These are phyloP conservation scores for Pachliopta kotzebuea DNA, from an alignment of 2,888 invertebrate species.

Conservation along the genomic window DNA sequence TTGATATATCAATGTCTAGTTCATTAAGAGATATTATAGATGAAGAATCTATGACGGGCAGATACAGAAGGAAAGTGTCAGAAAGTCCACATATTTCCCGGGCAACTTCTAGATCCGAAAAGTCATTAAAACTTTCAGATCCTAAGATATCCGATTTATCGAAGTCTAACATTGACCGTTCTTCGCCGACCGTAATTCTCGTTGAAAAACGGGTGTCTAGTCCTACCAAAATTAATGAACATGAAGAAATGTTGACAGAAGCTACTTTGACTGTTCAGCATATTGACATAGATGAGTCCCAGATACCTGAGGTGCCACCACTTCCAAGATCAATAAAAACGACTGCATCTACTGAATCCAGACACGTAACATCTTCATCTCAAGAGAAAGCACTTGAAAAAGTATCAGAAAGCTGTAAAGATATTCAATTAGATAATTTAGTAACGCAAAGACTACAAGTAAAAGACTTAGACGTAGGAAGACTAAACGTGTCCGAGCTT, in stretches of 20 bases:
- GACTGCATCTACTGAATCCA: constrained; percentile 41
- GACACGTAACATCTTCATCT: constrained; percentile 39
- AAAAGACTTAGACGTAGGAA: constrained; percentile 88
- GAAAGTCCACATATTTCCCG: constrained; percentile 71
- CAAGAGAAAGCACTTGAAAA: constrained; percentile 60
- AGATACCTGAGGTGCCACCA: constrained; percentile 69
- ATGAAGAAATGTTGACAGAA: constrained; percentile 82
- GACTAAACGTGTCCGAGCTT: constrained; percentile 87
- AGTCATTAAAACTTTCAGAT: constrained; percentile 78
- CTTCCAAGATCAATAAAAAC: constrained; percentile 59
- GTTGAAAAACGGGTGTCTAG: constrained; percentile 82
- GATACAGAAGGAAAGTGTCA: constrained; percentile 70
- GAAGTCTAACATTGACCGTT: constrained; percentile 77
- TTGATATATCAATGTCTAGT: constrained; percentile 71
- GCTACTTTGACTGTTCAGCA: constrained; percentile 84
- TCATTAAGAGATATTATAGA: constrained; percentile 70
- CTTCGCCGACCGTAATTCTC: constrained; percentile 82
- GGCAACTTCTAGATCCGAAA: constrained; percentile 79
- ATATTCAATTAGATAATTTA: constrained; percentile 68
- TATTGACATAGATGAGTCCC: constrained; percentile 77
- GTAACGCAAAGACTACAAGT: constrained; percentile 85
- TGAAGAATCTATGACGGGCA: constrained; percentile 77
- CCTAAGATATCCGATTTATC: constrained; percentile 78
- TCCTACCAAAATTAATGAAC: constrained; percentile 80
- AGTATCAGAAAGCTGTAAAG: constrained; percentile 55